Conservation (phyloP, 2,888 invertebrate genomes). For the Clusia tigrina region DNA sequence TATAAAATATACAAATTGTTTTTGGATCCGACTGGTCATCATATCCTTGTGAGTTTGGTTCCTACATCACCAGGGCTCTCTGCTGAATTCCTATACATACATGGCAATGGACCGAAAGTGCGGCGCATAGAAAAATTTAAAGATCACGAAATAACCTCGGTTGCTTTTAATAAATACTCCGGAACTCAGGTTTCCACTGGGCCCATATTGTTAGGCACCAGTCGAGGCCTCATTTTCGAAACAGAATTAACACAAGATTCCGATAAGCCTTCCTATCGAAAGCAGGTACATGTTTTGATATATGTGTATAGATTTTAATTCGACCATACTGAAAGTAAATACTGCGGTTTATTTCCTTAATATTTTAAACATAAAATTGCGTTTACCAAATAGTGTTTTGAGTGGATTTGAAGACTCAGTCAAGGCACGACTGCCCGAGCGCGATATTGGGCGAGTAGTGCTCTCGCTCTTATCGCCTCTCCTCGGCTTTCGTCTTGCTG, state of each 20-base stretch:
- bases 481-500: too few species aligned
- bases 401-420: too few species aligned
- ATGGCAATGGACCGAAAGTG: conserved; percentile 77
- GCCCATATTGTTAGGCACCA: conserved; percentile 87
- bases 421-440: too few species aligned
- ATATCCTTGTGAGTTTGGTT: conserved; percentile 77
- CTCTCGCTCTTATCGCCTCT: too few species aligned
- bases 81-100: conserved; percentile 83
- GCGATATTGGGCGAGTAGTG: too few species aligned
- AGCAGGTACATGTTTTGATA: conserved; percentile 72
- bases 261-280: conserved; percentile 85
- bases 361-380: too few species aligned
- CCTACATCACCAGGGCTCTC: conserved; percentile 66
- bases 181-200: conserved; percentile 77
- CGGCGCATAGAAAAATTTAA: conserved; percentile 68
- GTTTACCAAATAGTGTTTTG: too few species aligned
- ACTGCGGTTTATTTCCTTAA: too few species aligned
- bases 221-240: conserved; percentile 89
- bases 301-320: not conserved
- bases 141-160: conserved; percentile 84
- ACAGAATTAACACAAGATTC: conserved; percentile 84
- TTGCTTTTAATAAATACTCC: conserved; percentile 86
- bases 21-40: conserved; percentile 86
- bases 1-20: conserved; percentile 58
- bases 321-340: too few species aligned